phyloP scores from a whole-genome alignment of 2,797 vertebrate species.

The Sebastes hubbsi region DNA sequence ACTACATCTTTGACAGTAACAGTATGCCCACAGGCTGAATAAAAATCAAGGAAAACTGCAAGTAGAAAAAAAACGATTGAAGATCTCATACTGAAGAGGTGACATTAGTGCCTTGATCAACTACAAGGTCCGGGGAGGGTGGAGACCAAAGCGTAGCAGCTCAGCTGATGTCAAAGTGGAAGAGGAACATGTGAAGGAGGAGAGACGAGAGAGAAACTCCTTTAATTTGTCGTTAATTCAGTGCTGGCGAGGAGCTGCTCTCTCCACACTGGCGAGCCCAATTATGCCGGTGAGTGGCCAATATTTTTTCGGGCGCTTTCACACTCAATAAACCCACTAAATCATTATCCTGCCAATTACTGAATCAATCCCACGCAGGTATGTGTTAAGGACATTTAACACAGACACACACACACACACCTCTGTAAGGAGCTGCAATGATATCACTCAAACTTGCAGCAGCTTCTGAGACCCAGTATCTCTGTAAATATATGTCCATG shows the following conservation, averaged over 20 bases:
- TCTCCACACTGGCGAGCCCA: constrained; percentile 31
- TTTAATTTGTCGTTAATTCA: constrained; percentile 38
- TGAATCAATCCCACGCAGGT: constrained; percentile 40
- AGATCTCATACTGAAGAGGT: background rate
- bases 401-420: background rate
- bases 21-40: background rate
- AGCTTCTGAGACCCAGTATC: background rate
- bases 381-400: background rate
- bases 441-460: constrained; percentile 4
- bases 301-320: constrained; percentile 11
- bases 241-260: background rate
- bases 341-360: constrained; percentile 48
- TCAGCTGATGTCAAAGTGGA: constrained; percentile 2
- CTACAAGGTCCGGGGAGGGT: background rate
- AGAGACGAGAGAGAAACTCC: background rate
- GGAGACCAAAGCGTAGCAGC: background rate
- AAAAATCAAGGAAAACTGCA: background rate
- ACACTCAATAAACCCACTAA: constrained; percentile 4
- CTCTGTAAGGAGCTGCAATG: background rate
- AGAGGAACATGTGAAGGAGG: background rate
- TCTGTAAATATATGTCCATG: background rate
- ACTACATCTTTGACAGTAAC: background rate
- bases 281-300: constrained; percentile 32
- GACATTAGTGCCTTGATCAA: constrained; percentile 2
- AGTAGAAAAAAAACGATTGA: background rate